A percentile compares a stretch with the other conserved stretches of the same genome.
Conservation (phyloP, 2,113 vertebrate genomes). For the Platichthys flesus region DNA sequence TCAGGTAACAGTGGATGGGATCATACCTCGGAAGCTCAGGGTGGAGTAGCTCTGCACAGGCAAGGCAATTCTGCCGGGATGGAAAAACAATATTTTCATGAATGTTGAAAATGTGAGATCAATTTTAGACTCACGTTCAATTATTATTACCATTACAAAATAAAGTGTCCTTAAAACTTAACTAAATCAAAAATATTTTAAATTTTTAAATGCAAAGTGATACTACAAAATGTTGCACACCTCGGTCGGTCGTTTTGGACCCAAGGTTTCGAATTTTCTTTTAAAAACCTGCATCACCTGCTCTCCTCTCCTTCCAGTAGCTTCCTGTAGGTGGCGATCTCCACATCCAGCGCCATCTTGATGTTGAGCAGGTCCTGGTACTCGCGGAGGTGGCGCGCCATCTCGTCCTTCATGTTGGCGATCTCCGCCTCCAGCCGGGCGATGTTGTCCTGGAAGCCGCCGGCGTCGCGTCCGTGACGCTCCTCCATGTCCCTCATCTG, state of each 20-base stretch:
- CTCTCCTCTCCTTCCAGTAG: conserved; percentile 97
- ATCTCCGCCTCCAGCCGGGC: conserved; percentile 92
- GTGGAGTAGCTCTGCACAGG: conserved; percentile 91
- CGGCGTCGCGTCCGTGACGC: conserved; percentile 85
- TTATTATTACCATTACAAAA: no score
- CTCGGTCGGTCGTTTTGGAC: no score
- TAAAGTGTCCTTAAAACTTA: no score
- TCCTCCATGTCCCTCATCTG: conserved; percentile 98
- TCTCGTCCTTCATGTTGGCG: conserved; percentile 93
- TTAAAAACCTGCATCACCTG: conserved; percentile 78
- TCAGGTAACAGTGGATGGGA: conserved; percentile 9
- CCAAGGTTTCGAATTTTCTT: no score
- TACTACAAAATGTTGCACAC: no score
- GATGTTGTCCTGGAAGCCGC: conserved; percentile 90
- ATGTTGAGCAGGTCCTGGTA: conserved; percentile 96
- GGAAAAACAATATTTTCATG: neutral
- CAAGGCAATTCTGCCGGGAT: conserved; percentile 86
- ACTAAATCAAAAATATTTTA: no score
- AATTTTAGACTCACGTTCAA: no score
- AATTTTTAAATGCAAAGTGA: no score
- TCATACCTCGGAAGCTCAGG: conserved; percentile 91
- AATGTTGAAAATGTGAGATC: neutral
- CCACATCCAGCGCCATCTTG: conserved; percentile 96
- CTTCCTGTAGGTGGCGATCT: conserved; percentile 97
- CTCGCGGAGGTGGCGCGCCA: conserved; percentile 93